A percentile compares a stretch with the other conserved stretches of the same genome.
Evolutionary conservation across 2,797 vertebrate genomes (phyloP).

Genomic region (Sciurus carolinensis): DNA sequence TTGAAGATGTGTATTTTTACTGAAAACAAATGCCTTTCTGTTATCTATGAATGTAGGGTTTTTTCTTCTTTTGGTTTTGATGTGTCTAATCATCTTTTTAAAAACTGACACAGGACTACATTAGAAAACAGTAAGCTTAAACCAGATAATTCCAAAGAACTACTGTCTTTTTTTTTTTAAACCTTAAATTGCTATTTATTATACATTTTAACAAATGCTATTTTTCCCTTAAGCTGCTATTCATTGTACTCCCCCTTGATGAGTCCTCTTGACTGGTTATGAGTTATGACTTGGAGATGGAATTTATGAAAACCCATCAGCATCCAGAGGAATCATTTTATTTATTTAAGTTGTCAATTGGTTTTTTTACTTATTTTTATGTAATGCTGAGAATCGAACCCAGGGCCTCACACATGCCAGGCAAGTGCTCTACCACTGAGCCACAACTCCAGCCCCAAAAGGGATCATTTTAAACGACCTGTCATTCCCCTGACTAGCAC

Average conservation of each 20-base stretch:
- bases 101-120: background rate
- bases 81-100: background rate
- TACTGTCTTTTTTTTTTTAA: background rate
- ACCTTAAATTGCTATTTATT: background rate
- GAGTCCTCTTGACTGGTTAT: background rate
- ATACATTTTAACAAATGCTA: background rate
- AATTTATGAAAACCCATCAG: background rate
- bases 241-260: background rate
- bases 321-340: background rate
- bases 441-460: too few relatives aligned
- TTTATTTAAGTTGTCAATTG: too few relatives aligned
- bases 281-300: background rate
- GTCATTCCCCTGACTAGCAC: background rate
- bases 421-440: too few relatives aligned
- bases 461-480: background rate
- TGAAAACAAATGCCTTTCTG: constrained; percentile 46
- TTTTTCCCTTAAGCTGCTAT: background rate
- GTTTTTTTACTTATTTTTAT: too few relatives aligned
- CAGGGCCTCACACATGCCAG: too few relatives aligned
- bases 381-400: too few relatives aligned
- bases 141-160: background rate
- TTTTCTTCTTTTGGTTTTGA: background rate
- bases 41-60: background rate
- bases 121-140: background rate
- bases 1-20: constrained; percentile 19